Evolutionary conservation across 1,140 invertebrate genomes (phyloP), one percentile per base, ranked within the genome.

Genomic region (Leptinotarsa lineolata): DNA sequence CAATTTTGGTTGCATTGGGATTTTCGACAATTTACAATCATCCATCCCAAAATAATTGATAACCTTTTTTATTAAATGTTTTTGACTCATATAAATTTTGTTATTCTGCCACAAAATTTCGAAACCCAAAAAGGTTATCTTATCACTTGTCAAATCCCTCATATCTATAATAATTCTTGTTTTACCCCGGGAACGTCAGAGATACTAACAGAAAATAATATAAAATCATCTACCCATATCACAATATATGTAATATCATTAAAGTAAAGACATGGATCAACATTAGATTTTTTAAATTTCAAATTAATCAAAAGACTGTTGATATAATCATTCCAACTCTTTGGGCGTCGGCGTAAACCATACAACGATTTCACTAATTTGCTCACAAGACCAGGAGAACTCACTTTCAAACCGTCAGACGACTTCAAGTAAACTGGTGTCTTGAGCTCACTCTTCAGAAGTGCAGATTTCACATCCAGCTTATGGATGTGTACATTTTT

Each of bases 391-490:
- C 64, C 54, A 30, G 60, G n/a, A 46, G 22, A 16, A 5, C 22
- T 16, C 18, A 76, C 45, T 2, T 73, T 39, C 11, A 80, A 70
- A 22, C 79, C 82, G 24, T 60, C 48, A 8, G 54, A 15, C 12
- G 68, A 48, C 8, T 68, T 24, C 68, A 70, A 11, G 22, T 60
- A 59, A 39, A 54, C 58, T 73, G 24, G n/a, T 54, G 58, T 8
- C 21, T 59, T 71, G 15, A 24, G 61, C 15, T 63, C 4, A 30
- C 30, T 86, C 84, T 18, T 68, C 69, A 77, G 76, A 86, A 46
- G 85, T 84, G 71, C 84, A 83, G 6, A 85, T 83, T n/a, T 87
- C 83, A 21, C 85, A 77, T 64, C 85, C 68, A 59, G 82, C 84
- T 77, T 86, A 87, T 69, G 66, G n/a, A 60, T 70, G 11, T 15